phyloP scores from a whole-genome alignment of 2,888 invertebrate species.

The Ypsolopha scabrella region DNA sequence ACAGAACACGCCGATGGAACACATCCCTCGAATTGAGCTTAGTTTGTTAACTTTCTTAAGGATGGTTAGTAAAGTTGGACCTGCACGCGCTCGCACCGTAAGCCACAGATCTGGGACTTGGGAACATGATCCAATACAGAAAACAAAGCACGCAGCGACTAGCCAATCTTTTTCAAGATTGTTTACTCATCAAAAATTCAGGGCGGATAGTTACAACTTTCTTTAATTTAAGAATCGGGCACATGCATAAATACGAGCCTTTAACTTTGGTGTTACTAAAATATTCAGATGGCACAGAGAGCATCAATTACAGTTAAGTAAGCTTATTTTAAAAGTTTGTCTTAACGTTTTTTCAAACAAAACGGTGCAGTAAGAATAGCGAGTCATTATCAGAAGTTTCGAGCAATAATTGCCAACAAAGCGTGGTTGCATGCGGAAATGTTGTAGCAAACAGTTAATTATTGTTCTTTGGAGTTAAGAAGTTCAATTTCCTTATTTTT shows the following conservation, averaged over 20 bases:
- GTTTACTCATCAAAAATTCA: not conserved
- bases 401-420: not conserved
- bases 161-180: conserved; percentile 9
- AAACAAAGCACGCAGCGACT: conserved; percentile 23
- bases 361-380: too few relatives aligned
- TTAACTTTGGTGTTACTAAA: too few relatives aligned
- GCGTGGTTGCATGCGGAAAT: not conserved
- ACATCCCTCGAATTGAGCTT: conserved; percentile 53
- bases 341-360: too few relatives aligned
- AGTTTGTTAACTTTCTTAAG: conserved; percentile 65
- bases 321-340: too few relatives aligned
- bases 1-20: conserved; percentile 39
- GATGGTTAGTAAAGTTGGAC: conserved; percentile 66
- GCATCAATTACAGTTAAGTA: too few relatives aligned
- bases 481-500: not conserved
- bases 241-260: too few relatives aligned
- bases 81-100: conserved; percentile 59
- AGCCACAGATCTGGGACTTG: conserved; percentile 60
- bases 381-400: too few relatives aligned
- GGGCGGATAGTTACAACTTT: not conserved
- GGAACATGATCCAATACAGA: conserved; percentile 50
- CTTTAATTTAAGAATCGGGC: not conserved
- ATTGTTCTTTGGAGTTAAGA: not conserved
- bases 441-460: not conserved
- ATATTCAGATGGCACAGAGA: too few relatives aligned